Evolutionary conservation across 2,797 vertebrate genomes (phyloP), one percentile per base, ranked within the genome.

Genomic region (Catharus ustulatus): DNA sequence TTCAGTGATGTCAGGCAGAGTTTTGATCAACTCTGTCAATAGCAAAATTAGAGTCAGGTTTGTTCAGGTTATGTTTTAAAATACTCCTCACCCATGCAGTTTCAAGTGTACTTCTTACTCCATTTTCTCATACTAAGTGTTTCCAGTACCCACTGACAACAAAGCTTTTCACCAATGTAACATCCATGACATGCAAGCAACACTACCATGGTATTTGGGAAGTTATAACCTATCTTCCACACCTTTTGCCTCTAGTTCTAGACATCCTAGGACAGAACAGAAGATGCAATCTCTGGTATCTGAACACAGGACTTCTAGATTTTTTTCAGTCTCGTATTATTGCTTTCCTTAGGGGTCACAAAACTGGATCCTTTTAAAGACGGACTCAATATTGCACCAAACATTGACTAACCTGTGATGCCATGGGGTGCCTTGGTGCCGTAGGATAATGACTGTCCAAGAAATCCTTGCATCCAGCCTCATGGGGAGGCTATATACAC

Each of bases 391-490:
- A 42, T 71, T 84, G 32, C 34, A 48, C 19, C 23, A 66, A 38
- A 67, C 2, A 11, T 1, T 67, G 71, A 23, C 21, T 36, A 66
- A 52, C 0, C 0, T 1, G 38, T 74, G 49, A 36, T n/a, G 14
- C 15, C 36, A 38, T 24, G 17, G 32, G 11, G 5, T 71, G 17
- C 38, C 17, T 13, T 19, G 8, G 43, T 58, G 29, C 21, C 1
- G 1, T 9, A 67, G 32, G 14, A 67, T 54, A 67, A 42, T 19
- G 15, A 17, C 19, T 58, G 15, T 69, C 34, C 10, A 9, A n/a
- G 8, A 86, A 76, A 59, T 73, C 9, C 51, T 84, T 68, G 18
- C 5, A 46, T 32, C 7, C 26, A 55, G 9, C 15, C 7, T 61
- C 27, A 59, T 6, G 13, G 19, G 67, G 69, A 74, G 10, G 8